phyloP scores from a whole-genome alignment of 92 coral and sea anemone species.

The Parazoanthus atlanticus region DNA sequence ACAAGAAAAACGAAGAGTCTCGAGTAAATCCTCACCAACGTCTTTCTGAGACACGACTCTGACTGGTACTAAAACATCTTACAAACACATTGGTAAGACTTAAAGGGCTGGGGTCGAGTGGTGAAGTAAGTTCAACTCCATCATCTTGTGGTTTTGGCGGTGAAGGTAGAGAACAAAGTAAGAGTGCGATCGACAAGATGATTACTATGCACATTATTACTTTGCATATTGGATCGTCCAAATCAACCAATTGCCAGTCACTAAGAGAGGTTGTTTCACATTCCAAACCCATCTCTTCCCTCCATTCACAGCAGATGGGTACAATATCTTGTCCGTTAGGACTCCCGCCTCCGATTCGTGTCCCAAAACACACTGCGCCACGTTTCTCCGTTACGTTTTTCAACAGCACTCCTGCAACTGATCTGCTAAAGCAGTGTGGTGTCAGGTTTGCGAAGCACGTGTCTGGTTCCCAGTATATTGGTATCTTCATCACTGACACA shows the following conservation, averaged over 20 bases:
- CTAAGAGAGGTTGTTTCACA: neutral
- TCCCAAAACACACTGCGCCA: constrained; percentile 1
- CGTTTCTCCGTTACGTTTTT: neutral
- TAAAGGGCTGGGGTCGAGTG: constrained; percentile 2
- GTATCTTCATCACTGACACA: too few relatives aligned
- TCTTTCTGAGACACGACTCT: too few relatives aligned
- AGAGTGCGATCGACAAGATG: neutral
- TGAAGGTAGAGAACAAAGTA: neutral
- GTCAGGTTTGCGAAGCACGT: neutral
- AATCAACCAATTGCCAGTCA: neutral
- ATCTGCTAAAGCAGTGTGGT: neutral
- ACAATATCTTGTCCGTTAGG: too few relatives aligned
- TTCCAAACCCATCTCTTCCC: neutral
- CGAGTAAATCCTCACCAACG: too few relatives aligned
- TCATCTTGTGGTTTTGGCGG: neutral
- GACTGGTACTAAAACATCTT: neutral
- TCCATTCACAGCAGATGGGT: constrained; percentile 2
- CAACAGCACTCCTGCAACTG: neutral
- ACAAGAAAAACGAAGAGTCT: too few relatives aligned
- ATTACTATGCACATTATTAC: too few relatives aligned
- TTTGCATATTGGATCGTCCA: too few relatives aligned
- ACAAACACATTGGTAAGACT: neutral
- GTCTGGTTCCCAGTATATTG: too few relatives aligned
- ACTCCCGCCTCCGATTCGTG: too few relatives aligned
- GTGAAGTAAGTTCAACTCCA: constrained; percentile 7